Evolutionary conservation across 64 coral and sea anemone genomes (phyloP), one percentile per base, ranked within the genome.

Genomic region (Pocillopora damicornis): DNA sequence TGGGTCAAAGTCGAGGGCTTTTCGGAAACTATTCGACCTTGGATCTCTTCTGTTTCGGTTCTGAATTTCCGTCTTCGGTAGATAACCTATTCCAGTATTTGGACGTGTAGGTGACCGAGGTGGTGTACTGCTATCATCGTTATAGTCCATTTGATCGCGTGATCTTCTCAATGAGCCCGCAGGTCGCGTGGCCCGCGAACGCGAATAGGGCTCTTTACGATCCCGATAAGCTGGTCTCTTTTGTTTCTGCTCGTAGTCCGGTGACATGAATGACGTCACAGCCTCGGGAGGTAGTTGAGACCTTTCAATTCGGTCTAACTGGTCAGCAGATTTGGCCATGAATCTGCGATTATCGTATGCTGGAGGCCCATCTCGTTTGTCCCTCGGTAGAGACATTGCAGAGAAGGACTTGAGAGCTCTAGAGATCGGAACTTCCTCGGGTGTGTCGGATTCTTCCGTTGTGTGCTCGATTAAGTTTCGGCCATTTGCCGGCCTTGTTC

Each of bases 251-350:
- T 92, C 91, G 42, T 83, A 87, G 13, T 88, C 94, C 61, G 82
- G 42, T 78, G 94, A 96, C 91, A 96, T 96, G 75, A 95, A 95
- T 67, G 94, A 95, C 58, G 94, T 95, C 60, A 95, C 94, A 1
- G 87, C 81, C 66, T 96, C 91, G 58, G 67, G 68, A 37, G 91
- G 87, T 66, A 92, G 84, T 16, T 82, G 71, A 61, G 62, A 60
- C n/a, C 80, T 86, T 37, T 86, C 63, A 60, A 69, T 79, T 5
- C 56, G 80, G 26, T 92, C 78, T 66, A 92, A 73, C 51, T 92
- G 86, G 51, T 92, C 77, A 80, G 64, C 64, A 58, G 42, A 87
- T 85, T 85, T 85, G 6, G 81, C 81, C 81, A 85, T 72, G 42
- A 72, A 85, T 58, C 63, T 85, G 18, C 81, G 76, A 20, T 80